A percentile compares a stretch with the other conserved stretches of the same genome.
phyloP scores from a whole-genome alignment of 2,797 vertebrate genomes.

The Staurois parvus region DNA sequence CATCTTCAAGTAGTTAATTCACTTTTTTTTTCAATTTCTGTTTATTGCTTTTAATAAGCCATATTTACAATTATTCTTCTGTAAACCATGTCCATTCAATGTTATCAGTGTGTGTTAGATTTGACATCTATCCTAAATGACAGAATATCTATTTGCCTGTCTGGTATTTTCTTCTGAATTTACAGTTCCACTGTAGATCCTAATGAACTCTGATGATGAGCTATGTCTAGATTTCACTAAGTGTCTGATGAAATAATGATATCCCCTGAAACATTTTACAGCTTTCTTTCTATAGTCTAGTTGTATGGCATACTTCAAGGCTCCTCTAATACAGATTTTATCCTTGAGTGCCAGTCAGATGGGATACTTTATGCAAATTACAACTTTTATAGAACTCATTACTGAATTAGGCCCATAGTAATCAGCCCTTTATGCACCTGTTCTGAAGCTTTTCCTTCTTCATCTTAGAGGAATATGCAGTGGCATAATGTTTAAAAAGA shows the following conservation, averaged over 20 bases:
- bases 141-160: background rate
- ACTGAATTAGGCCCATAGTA: constrained; percentile 59
- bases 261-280: constrained; percentile 51
- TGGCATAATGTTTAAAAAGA: constrained; percentile 59
- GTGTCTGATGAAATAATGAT: constrained; percentile 56
- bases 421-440: constrained; percentile 62
- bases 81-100: background rate
- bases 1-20: no score
- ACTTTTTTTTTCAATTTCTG: background rate
- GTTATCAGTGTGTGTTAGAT: background rate
- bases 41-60: no score
- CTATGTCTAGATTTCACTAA: constrained; percentile 49
- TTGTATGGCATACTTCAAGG: constrained; percentile 58
- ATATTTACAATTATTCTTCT: background rate
- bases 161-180: constrained; percentile 10
- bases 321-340: constrained; percentile 59
- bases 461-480: constrained; percentile 54
- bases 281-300: constrained; percentile 35
- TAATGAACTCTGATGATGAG: constrained; percentile 45
- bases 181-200: constrained; percentile 12
- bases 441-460: constrained; percentile 55
- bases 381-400: constrained; percentile 62
- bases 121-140: background rate
- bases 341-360: constrained; percentile 60
- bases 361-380: constrained; percentile 62